These are phyloP conservation scores for Muntiacus reevesi DNA, from an alignment of 2,113 vertebrate species.

Conservation along the genomic window DNA sequence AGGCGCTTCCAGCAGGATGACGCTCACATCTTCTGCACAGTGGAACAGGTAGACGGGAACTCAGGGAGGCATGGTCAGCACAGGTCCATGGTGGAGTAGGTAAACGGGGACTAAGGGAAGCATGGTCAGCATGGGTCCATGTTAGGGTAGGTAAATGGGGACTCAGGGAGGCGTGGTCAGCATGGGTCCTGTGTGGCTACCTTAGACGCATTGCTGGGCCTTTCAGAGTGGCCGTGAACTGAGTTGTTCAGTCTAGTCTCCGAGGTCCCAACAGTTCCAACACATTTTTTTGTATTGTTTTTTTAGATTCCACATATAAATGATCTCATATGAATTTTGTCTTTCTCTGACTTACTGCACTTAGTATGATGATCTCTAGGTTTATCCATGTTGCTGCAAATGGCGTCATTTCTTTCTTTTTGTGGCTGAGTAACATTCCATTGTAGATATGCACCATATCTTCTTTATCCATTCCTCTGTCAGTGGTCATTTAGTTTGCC, in stretches of 20 bases:
- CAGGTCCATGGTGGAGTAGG: conserved; percentile 88
- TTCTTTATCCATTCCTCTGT: background rate
- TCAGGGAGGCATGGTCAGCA: rapidly evolving
- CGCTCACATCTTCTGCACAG: conserved; percentile 95
- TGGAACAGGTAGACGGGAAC: conserved; percentile 88
- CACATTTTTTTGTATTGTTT: background rate
- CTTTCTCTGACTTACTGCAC: background rate
- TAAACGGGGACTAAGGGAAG: conserved; percentile 24
- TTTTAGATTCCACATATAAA: background rate
- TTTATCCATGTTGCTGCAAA: background rate
- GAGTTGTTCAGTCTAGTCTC: background rate
- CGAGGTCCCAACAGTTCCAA: background rate
- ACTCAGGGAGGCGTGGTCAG: rapidly evolving
- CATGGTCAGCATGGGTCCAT: background rate
- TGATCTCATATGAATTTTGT: background rate
- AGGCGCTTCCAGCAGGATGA: conserved; percentile 97
- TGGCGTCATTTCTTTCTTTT: background rate
- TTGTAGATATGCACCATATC: background rate
- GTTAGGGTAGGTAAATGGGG: conserved; percentile 88
- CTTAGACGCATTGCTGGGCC: background rate
- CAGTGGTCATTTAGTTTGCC: background rate
- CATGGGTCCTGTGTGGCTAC: rapidly evolving
- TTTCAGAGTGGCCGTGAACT: background rate
- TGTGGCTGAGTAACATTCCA: background rate
- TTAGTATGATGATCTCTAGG: background rate